phyloP scores from a whole-genome alignment of 2,113 vertebrate species.

The Bagarius yarrelli region DNA sequence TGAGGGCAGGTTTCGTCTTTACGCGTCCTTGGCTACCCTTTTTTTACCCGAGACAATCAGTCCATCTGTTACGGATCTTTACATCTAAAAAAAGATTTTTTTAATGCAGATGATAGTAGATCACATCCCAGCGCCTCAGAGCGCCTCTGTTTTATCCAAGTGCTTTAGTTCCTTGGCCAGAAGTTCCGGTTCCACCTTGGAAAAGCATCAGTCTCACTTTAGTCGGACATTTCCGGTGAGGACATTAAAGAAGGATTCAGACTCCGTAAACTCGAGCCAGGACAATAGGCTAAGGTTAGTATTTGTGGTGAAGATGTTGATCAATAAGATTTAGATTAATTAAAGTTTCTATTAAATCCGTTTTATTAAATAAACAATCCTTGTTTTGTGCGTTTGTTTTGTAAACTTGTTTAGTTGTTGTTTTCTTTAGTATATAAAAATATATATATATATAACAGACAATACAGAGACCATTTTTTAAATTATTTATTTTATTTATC shows the following conservation, averaged over 20 bases:
- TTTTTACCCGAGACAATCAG: background rate
- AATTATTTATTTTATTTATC: too few relatives aligned
- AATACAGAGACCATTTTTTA: too few relatives aligned
- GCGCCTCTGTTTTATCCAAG: background rate
- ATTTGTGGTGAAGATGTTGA: background rate
- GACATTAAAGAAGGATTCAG: constrained; percentile 8
- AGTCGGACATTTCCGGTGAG: constrained; percentile 22
- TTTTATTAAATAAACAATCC: background rate
- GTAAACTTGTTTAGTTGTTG: background rate
- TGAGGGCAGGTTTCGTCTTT: background rate
- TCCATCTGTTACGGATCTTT: background rate
- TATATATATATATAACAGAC: too few relatives aligned
- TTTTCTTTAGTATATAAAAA: too few relatives aligned
- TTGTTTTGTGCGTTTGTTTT: background rate
- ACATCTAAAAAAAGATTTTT: background rate
- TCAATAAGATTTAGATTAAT: background rate
- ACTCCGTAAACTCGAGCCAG: constrained; percentile 10
- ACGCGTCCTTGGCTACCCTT: constrained; percentile 7
- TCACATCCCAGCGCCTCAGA: background rate
- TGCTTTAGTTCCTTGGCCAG: background rate
- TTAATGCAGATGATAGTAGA: constrained; percentile 39
- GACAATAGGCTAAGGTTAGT: constrained; percentile 49
- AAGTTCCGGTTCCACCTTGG: background rate
- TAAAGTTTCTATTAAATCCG: background rate
- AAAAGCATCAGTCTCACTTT: background rate